phyloP scores from a whole-genome alignment of 2,888 invertebrate species.

The Euspilapteryx auroguttella region DNA sequence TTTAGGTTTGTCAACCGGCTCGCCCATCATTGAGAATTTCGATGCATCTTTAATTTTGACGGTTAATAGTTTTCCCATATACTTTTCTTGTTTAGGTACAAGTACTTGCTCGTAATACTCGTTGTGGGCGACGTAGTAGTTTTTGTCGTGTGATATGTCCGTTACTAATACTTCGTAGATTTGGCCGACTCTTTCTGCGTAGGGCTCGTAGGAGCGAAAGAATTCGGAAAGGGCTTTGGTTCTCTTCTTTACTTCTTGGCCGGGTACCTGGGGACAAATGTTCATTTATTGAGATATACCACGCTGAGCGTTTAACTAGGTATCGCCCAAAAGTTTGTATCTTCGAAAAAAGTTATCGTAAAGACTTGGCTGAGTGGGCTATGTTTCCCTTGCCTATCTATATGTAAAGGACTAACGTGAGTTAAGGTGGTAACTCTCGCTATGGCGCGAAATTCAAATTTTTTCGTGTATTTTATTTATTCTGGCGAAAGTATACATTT shows the following conservation, averaged over 20 bases:
- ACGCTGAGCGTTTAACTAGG: too few relatives aligned
- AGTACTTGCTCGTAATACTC: conserved; percentile 90
- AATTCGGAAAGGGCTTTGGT: conserved; percentile 87
- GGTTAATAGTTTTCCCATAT: conserved; percentile 80
- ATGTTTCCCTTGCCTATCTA: too few relatives aligned
- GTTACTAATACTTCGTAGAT: conserved; percentile 84
- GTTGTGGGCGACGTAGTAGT: conserved; percentile 93
- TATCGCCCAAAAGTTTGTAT: too few relatives aligned
- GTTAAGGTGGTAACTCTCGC: too few relatives aligned
- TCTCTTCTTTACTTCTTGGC: conserved; percentile 85
- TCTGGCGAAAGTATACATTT: too few relatives aligned
- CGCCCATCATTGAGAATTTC: conserved; percentile 79
- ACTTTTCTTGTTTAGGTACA: conserved; percentile 74
- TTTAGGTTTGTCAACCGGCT: conserved; percentile 62
- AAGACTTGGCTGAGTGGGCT: too few relatives aligned
- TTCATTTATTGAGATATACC: too few relatives aligned
- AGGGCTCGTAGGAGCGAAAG: conserved; percentile 88
- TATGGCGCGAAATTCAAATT: too few relatives aligned
- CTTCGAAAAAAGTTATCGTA: too few relatives aligned
- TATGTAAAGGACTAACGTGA: too few relatives aligned
- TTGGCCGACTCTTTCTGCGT: conserved; percentile 68
- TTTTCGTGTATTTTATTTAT: too few relatives aligned
- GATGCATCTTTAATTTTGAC: conserved; percentile 71
- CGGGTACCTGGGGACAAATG: conserved; percentile 71
- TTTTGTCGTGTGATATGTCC: conserved; percentile 88